Percentiles rank a stretch among this genome's conserved stretches.
Evolutionary conservation across 2,888 invertebrate genomes (phyloP).

Genomic region (Xanthostigma xanthostigma): DNA sequence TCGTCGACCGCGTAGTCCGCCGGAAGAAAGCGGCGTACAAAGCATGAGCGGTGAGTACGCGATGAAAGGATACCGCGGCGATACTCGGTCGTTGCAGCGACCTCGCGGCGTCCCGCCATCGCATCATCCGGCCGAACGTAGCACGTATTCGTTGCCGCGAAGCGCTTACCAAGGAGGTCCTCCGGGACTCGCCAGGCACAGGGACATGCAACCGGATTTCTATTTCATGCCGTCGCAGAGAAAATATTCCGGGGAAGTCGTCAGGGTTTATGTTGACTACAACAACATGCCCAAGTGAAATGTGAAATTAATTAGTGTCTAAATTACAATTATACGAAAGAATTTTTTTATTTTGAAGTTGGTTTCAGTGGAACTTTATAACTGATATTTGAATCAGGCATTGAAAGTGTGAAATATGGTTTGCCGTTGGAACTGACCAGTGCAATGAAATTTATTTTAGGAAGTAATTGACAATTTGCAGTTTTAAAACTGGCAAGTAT

Average conservation of each 20-base stretch:
- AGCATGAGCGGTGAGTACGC: neutral
- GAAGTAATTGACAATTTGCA: no score
- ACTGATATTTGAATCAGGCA: no score
- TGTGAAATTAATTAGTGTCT: no score
- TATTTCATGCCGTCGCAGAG: constrained; percentile 92
- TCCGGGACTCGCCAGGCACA: constrained; percentile 20
- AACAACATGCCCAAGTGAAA: constrained; percentile 49
- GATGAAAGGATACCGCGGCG: constrained; percentile 29
- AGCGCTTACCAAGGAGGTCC: constrained; percentile 31
- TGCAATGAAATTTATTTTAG: no score
- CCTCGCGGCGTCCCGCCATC: constrained; percentile 25
- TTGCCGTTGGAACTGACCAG: no score
- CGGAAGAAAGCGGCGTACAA: constrained; percentile 1
- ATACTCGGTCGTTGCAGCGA: constrained; percentile 46
- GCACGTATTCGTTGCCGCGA: constrained; percentile 63
- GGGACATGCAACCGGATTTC: constrained; percentile 61
- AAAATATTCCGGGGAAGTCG: constrained; percentile 84
- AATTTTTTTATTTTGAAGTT: no score
- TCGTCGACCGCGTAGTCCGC: constrained; percentile 17
- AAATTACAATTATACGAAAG: no score
- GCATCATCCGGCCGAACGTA: constrained; percentile 33
- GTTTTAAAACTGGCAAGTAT: no score
- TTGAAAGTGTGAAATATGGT: no score
- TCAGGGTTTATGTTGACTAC: constrained; percentile 70
- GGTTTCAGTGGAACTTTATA: no score